These are phyloP conservation scores for Dufourea novaeangliae DNA, from an alignment of 1,140 invertebrate genomes.

Conservation along the genomic window DNA sequence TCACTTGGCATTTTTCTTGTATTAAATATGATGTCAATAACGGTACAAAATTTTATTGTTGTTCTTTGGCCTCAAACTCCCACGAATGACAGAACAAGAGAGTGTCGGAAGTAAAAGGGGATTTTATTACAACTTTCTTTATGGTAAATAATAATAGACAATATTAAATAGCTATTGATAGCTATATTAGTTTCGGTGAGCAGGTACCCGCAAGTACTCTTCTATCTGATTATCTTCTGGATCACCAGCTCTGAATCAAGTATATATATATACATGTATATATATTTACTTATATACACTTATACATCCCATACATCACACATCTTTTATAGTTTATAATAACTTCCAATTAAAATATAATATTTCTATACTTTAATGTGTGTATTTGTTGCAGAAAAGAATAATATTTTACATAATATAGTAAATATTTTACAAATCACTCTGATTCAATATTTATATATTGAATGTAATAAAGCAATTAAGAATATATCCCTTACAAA, in stretches of 20 bases:
- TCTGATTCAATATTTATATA: no score
- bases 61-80: not conserved
- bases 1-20: constrained; percentile 75
- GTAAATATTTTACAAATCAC: not conserved
- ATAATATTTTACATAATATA: not conserved
- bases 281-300: no score
- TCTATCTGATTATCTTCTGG: not conserved
- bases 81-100: constrained; percentile 13
- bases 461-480: no score
- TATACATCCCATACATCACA: no score
- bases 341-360: not conserved
- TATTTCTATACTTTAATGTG: not conserved
- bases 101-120: not conserved
- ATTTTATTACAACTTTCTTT: not conserved
- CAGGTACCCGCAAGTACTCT: no score
- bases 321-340: not conserved
- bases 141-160: not conserved
- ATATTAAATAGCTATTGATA: not conserved
- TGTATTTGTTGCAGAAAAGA: not conserved
- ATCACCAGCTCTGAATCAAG: not conserved
- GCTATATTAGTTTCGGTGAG: not conserved
- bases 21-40: not conserved
- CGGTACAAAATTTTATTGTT: constrained; percentile 22
- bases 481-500: no score
- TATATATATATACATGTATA: no score